phyloP scores from a whole-genome alignment of 2,113 vertebrate species.

The Pachyramphus minor region DNA sequence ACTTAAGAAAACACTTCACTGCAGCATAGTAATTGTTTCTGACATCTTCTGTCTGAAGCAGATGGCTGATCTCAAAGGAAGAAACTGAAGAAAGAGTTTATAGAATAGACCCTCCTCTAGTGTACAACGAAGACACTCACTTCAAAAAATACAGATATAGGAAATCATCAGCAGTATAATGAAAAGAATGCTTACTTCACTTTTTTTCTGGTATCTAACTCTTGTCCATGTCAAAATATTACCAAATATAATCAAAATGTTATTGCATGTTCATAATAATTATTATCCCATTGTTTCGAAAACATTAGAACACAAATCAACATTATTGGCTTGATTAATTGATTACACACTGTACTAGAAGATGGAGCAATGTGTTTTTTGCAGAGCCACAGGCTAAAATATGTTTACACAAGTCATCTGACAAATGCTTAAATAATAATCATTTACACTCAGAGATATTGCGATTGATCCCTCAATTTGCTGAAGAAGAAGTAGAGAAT shows the following conservation, averaged over 20 bases:
- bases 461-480: neutral
- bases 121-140: neutral
- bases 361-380: neutral
- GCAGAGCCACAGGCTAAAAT: neutral
- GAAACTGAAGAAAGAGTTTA: neutral
- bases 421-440: neutral
- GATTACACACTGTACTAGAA: neutral
- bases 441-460: neutral
- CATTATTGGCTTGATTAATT: neutral
- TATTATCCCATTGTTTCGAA: neutral
- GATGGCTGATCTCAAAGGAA: neutral
- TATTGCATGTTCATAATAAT: neutral
- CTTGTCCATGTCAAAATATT: neutral
- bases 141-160: neutral
- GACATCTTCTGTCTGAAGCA: slow-evolving; percentile 1
- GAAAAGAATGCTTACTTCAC: neutral
- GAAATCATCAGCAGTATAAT: neutral
- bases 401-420: neutral
- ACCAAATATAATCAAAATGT: neutral
- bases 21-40: slow-evolving; percentile 2
- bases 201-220: neutral
- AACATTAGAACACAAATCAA: neutral
- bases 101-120: neutral
- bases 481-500: neutral
- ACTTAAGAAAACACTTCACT: slow-evolving; percentile 33